Percentiles rank a stretch among this genome's conserved stretches.
phyloP scores from a whole-genome alignment of 2,797 vertebrate species.

The Spinibarbus caldwelli region DNA sequence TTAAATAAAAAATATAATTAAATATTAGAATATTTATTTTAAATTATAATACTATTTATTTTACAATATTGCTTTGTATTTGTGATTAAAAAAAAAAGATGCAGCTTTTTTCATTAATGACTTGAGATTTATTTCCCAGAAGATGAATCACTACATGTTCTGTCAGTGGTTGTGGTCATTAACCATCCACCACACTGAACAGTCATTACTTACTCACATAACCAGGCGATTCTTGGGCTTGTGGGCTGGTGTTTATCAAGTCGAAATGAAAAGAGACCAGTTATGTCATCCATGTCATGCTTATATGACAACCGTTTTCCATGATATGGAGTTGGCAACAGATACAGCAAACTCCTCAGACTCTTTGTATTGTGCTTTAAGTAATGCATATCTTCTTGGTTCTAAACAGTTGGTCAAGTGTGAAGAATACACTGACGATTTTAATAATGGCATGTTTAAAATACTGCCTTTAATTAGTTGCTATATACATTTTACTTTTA shows the following conservation, averaged over 20 bases:
- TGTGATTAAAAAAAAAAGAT: background rate
- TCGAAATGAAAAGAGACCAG: conserved; percentile 19
- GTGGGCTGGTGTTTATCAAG: conserved; percentile 31
- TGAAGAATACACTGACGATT: background rate
- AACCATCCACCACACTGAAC: conserved; percentile 31
- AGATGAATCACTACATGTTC: conserved; percentile 46
- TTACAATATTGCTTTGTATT: background rate
- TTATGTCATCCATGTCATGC: conserved; percentile 5
- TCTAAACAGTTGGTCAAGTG: background rate
- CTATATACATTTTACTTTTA: background rate
- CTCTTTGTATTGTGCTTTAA: background rate
- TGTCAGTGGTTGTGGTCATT: conserved; percentile 43
- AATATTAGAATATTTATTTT: background rate
- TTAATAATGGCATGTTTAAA: background rate
- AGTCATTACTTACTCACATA: conserved; percentile 43
- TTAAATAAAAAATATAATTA: background rate
- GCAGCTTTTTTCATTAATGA: background rate
- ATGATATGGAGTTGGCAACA: background rate
- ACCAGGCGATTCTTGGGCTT: conserved; percentile 29
- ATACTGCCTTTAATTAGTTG: background rate
- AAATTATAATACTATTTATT: background rate
- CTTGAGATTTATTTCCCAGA: conserved; percentile 4
- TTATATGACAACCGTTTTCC: conserved; percentile 11
- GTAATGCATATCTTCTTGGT: background rate
- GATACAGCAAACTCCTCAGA: background rate